Evolutionary conservation across 2,797 vertebrate genomes (phyloP).

Genomic region (Falco columbarius): DNA sequence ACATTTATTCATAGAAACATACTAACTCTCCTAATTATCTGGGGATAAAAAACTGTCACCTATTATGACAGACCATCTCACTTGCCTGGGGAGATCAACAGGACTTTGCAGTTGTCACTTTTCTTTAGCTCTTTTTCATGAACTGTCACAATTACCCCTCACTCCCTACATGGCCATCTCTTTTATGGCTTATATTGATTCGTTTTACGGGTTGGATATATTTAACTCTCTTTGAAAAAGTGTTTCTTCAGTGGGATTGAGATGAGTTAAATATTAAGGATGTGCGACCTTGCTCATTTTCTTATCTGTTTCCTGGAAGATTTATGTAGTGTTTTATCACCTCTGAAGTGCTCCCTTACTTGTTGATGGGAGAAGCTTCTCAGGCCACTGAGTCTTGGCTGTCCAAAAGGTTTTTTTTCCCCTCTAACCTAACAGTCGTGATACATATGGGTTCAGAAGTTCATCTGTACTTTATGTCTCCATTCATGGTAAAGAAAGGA

Average conservation of each 20-base stretch:
- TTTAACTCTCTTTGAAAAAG: background rate
- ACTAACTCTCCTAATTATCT: background rate
- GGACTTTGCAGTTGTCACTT: background rate
- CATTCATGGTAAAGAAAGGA: background rate
- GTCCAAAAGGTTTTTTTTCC: background rate
- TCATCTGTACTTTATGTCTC: background rate
- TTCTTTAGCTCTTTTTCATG: background rate
- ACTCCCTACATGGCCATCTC: accelerated
- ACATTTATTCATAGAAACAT: background rate
- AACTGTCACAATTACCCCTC: background rate
- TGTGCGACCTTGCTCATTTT: constrained; percentile 6
- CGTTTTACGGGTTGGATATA: background rate
- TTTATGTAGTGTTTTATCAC: background rate
- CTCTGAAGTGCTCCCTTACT: background rate
- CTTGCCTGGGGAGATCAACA: background rate
- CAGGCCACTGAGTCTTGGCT: background rate
- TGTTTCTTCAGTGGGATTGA: background rate
- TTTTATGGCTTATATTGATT: background rate
- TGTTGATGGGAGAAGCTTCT: background rate
- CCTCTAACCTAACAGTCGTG: background rate
- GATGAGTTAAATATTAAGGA: background rate
- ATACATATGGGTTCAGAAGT: background rate
- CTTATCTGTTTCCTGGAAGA: background rate
- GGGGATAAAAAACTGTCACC: background rate
- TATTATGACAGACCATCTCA: background rate